Evolutionary conservation across 2,113 vertebrate genomes (phyloP).

Genomic region (Porphyrio hochstetteri): DNA sequence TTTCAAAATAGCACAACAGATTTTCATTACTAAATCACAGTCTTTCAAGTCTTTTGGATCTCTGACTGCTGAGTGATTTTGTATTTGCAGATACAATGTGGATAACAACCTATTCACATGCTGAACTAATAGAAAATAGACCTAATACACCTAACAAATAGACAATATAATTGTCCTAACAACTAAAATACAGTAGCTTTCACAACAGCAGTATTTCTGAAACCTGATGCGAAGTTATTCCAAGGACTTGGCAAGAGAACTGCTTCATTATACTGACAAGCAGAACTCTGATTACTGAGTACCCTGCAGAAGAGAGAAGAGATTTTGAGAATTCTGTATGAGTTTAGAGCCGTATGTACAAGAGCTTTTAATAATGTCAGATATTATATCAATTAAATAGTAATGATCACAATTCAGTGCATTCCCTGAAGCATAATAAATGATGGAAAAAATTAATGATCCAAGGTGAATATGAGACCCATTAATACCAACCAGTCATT

Average conservation of each 20-base stretch:
- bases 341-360: background rate
- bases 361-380: background rate
- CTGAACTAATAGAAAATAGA: background rate
- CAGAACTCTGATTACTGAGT: background rate
- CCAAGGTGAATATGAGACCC: background rate
- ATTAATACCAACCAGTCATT: background rate
- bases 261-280: background rate
- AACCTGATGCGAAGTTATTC: background rate
- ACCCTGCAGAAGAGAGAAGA: background rate
- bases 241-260: background rate
- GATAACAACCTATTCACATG: background rate
- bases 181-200: background rate
- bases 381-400: background rate
- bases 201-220: background rate
- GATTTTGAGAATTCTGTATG: background rate
- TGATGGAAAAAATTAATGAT: background rate
- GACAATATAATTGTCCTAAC: background rate
- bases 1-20: background rate
- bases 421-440: background rate
- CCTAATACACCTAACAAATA: background rate
- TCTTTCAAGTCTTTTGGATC: background rate
- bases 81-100: background rate
- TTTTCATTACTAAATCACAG: background rate
- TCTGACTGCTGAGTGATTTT: background rate
- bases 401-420: background rate